Percentiles rank a stretch among this genome's conserved stretches.
Conservation (phyloP, 2,797 vertebrate species). For the Channa striata region DNA sequence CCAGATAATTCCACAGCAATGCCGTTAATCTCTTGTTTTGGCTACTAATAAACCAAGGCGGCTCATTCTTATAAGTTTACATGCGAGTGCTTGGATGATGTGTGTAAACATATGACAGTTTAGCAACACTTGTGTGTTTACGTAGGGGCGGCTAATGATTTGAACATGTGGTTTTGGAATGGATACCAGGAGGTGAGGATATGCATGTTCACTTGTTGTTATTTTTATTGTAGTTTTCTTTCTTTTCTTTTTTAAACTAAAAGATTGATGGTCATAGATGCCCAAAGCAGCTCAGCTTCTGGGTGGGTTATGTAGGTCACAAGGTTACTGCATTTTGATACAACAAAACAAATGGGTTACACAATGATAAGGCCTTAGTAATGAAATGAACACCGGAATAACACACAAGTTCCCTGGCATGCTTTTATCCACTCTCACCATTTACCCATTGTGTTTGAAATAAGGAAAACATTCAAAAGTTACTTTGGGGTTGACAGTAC, state of each 20-base stretch:
- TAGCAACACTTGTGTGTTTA: background rate
- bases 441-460: background rate
- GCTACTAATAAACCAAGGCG: conserved; percentile 8
- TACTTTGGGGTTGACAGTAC: background rate
- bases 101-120: background rate
- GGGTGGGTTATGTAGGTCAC: conserved; percentile 35
- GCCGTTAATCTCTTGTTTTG: conserved; percentile 4
- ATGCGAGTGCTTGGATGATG: background rate
- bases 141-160: conserved; percentile 10
- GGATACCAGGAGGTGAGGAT: conserved; percentile 2
- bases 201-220: background rate
- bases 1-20: background rate
- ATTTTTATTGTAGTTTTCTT: background rate
- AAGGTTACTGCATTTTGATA: conserved; percentile 29
- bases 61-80: background rate
- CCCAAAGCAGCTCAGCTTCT: conserved; percentile 16
- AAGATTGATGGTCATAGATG: conserved; percentile 23
- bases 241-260: background rate
- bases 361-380: conserved; percentile 26
- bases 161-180: conserved; percentile 19
- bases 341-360: conserved; percentile 40
- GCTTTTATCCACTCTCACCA: conserved; percentile 5
- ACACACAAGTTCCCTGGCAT: background rate
- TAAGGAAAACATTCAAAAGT: background rate
- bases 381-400: conserved; percentile 22